Conservation (phyloP, 2,113 vertebrate genomes). For the Elephantulus edwardii region DNA sequence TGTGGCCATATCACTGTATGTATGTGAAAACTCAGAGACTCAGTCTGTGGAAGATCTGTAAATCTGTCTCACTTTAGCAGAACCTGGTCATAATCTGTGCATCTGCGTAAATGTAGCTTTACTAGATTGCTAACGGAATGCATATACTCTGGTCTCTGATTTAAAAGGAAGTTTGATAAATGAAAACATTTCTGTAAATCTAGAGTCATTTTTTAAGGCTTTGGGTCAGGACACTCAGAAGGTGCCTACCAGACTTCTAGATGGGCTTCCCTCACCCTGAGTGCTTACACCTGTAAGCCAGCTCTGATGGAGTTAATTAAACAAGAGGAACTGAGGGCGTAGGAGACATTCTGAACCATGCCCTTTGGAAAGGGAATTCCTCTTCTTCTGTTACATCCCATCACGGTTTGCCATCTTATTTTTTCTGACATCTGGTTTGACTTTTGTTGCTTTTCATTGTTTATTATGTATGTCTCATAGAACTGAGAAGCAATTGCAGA, state of each 20-base stretch:
- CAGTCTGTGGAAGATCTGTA: background rate
- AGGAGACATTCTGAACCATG: background rate
- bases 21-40: background rate
- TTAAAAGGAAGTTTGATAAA: background rate
- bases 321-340: background rate
- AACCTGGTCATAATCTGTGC: background rate
- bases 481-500: background rate
- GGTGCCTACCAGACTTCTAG: background rate
- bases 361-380: background rate
- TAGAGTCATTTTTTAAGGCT: conserved; percentile 15
- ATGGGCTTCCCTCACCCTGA: background rate
- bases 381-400: background rate
- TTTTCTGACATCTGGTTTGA: conserved; percentile 3
- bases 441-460: conserved; percentile 22
- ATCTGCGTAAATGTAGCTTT: background rate
- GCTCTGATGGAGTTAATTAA: background rate
- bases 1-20: conserved; percentile 5
- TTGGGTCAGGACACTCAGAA: conserved; percentile 5
- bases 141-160: background rate
- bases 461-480: conserved; percentile 43
- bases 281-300: background rate
- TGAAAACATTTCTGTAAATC: conserved; percentile 38
- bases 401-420: background rate
- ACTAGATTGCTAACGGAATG: background rate
- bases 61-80: background rate